Evolutionary conservation across 2,113 vertebrate genomes (phyloP), one percentile per base, ranked within the genome.

Genomic region (Cricetomys ansorgei): DNA sequence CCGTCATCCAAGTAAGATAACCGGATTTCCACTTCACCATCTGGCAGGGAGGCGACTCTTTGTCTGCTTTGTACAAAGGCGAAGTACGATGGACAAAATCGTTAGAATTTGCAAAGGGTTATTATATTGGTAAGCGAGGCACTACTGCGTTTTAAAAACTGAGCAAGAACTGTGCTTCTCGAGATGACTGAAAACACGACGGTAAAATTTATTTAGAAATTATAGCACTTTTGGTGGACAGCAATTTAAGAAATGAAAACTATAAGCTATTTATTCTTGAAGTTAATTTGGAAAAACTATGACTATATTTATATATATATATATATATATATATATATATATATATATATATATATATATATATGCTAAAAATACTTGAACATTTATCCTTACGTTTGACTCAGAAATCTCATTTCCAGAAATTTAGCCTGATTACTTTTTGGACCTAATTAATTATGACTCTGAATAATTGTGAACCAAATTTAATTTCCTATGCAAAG

Each of bases 401-500:
- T 31, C 10, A 76, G 69, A 90, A 67, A 88, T 88, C 57, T 53
- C 29, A 75, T 73, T 90, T 94, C 48, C 29, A 90, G 59, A 75
- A 62, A 84, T 57, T 57, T 77, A 57, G 43, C 3, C 17, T 92
- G 69, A 75, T 85, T 73, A 75, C 34, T 86, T 67, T 93, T 67
- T 65, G 12, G 67, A 19, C 25, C 37, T 55, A 43, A 77, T 76
- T 53, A 76, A 92, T 65, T 65, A 59, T 73, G 21, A 64, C 45
- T 17, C 55, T 75, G 77, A 59, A 17, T 77, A 67, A 34, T 86
- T 91, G 84, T 50, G 62, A 86, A 4, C 25, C 40, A 59, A 79
- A 62, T 40, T 84, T 79, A 70, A 86, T 95, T 95, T 91, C 25
- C 50, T 91, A 21, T 48, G 43, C 55, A 85, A 69, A 91, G 16